phyloP scores from a whole-genome alignment of 2,113 vertebrate species.

The Platichthys flesus region DNA sequence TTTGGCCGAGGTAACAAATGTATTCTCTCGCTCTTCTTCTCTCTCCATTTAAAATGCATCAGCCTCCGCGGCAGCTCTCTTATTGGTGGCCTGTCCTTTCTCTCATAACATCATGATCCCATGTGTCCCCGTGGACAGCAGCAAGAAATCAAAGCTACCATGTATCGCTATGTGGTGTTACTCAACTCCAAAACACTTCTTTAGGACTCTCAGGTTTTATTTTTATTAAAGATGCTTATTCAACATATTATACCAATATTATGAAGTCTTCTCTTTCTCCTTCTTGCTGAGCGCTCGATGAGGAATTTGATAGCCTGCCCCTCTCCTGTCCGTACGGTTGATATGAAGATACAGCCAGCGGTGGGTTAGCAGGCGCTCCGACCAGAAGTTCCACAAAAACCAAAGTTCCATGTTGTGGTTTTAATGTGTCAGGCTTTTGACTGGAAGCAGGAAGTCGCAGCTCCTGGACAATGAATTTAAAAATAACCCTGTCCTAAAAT shows the following conservation, averaged over 20 bases:
- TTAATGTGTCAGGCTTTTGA: neutral
- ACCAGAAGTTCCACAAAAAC: neutral
- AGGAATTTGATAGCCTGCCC: too few species aligned
- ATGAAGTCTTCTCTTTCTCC: neutral
- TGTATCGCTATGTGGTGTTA: too few species aligned
- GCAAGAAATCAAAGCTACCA: neutral
- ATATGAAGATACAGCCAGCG: too few species aligned
- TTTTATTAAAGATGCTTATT: neutral
- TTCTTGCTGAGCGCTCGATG: neutral
- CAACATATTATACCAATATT: neutral
- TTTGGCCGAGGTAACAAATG: too few species aligned
- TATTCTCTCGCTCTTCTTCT: too few species aligned
- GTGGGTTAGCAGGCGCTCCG: neutral
- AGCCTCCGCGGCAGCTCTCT: too few species aligned
- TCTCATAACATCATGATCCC: too few species aligned
- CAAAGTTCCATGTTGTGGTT: neutral
- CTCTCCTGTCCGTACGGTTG: neutral
- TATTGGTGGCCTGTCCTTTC: too few species aligned
- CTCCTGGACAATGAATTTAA: too few species aligned
- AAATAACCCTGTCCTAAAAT: too few species aligned
- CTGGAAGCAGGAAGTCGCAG: neutral
- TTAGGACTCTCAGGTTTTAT: slow-evolving; percentile 9
- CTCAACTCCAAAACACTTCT: neutral
- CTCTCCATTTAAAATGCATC: too few species aligned
- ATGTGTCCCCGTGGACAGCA: too few species aligned